These are phyloP conservation scores for Apodemus speciosus DNA, from an alignment of 2,113 vertebrate genomes.

Conservation along the genomic window DNA sequence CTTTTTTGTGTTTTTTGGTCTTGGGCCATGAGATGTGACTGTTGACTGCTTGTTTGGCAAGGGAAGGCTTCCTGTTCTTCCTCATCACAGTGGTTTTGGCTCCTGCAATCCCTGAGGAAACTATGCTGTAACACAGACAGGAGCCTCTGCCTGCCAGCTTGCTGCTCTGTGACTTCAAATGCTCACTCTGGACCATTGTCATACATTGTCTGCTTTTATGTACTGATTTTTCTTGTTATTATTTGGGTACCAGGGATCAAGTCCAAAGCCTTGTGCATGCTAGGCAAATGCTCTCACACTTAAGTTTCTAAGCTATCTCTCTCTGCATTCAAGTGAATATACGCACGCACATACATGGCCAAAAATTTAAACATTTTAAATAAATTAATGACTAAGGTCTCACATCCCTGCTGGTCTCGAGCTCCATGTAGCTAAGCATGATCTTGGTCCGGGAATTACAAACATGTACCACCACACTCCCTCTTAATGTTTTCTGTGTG, in stretches of 20 bases:
- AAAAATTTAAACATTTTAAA: background rate
- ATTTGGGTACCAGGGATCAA: background rate
- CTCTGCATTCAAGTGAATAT: background rate
- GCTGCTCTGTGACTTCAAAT: background rate
- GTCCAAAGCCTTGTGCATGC: background rate
- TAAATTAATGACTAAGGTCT: background rate
- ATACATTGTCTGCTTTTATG: background rate
- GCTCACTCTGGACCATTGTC: background rate
- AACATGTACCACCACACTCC: background rate
- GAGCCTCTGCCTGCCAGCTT: background rate
- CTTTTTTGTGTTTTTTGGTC: slow-evolving; percentile 1
- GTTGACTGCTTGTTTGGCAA: slow-evolving; percentile 15
- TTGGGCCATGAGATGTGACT: background rate
- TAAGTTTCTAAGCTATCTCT: background rate
- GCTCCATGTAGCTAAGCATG: background rate
- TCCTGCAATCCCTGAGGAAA: background rate
- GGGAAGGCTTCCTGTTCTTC: slow-evolving; percentile 9
- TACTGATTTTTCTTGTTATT: background rate
- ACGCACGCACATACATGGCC: background rate
- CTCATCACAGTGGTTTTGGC: background rate
- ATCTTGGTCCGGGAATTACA: background rate
- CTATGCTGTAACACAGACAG: background rate
- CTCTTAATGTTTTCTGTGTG: background rate
- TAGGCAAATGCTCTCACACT: background rate
- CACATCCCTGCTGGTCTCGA: background rate